phyloP scores from a whole-genome alignment of 2,888 invertebrate species.

The Cosmorhoe ocellata region DNA sequence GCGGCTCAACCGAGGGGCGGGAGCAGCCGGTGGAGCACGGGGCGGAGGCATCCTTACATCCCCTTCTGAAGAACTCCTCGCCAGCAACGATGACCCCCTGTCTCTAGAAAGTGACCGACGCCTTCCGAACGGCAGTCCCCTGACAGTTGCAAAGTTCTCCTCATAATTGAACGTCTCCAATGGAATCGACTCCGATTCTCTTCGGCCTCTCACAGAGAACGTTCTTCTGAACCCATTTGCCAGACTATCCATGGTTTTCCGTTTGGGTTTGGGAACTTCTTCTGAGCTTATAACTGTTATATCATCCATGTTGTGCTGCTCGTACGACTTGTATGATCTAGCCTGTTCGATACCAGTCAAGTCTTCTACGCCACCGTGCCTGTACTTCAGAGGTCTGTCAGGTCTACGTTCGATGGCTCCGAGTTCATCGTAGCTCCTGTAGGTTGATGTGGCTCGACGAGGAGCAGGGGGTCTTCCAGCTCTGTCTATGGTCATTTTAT shows the following conservation, averaged over 20 bases:
- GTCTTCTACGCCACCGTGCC: conserved; percentile 73
- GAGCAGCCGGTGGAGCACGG: conserved; percentile 65
- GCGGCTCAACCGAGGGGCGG: conserved; percentile 83
- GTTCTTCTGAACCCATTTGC: conserved; percentile 73
- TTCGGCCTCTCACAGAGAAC: conserved; percentile 67
- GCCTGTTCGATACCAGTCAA: conserved; percentile 63
- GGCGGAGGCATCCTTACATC: conserved; percentile 79
- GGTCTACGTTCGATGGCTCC: conserved; percentile 60
- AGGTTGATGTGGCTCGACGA: conserved; percentile 68
- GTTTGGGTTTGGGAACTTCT: conserved; percentile 66
- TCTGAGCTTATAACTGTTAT: conserved; percentile 77
- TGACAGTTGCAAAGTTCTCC: conserved; percentile 71
- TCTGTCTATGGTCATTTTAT: conserved; percentile 73
- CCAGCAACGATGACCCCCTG: conserved; percentile 77
- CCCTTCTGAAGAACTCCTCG: conserved; percentile 88
- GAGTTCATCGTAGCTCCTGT: conserved; percentile 76
- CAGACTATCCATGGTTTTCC: conserved; percentile 70
- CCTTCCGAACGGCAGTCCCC: conserved; percentile 72
- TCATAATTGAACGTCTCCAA: conserved; percentile 70
- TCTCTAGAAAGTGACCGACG: conserved; percentile 76
- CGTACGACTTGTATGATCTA: conserved; percentile 55
- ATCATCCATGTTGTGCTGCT: conserved; percentile 64
- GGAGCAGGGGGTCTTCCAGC: conserved; percentile 73
- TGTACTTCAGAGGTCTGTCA: conserved; percentile 61
- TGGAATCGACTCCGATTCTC: conserved; percentile 68